Evolutionary conservation across 2,888 invertebrate species (phyloP).

Genomic region (Frankliniella intonsa): DNA sequence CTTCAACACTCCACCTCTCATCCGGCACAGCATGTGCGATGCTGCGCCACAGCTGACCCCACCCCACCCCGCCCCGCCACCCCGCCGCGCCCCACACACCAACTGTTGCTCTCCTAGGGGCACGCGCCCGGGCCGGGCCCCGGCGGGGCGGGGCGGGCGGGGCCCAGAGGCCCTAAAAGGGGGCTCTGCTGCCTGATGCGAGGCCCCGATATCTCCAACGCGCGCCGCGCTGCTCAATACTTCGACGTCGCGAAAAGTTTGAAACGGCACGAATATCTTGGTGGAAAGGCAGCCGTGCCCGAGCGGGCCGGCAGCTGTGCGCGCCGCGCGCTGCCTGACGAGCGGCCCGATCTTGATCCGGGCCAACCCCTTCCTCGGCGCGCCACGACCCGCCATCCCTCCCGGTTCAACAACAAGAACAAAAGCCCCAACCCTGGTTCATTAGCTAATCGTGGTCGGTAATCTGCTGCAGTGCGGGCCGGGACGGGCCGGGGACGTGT

Average conservation of each 20-base stretch:
- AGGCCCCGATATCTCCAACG: too few relatives aligned
- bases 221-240: too few relatives aligned
- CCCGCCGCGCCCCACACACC: neutral
- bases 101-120: neutral
- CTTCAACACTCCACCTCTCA: neutral
- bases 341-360: neutral
- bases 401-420: neutral
- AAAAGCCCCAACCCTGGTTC: neutral
- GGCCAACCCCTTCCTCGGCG: neutral
- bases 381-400: neutral
- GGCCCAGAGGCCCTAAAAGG: too few relatives aligned
- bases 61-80: neutral
- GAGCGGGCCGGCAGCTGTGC: too few relatives aligned
- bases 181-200: too few relatives aligned
- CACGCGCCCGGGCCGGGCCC: neutral
- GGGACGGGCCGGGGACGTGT: too few relatives aligned
- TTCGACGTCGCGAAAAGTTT: too few relatives aligned
- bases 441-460: conserved; percentile 16
- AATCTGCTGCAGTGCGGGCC: neutral
- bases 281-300: too few relatives aligned
- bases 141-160: neutral
- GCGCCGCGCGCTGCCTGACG: too few relatives aligned
- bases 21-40: neutral
- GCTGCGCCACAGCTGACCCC: neutral
- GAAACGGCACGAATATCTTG: too few relatives aligned